Evolutionary conservation across 2,888 invertebrate genomes (phyloP), one percentile per base, ranked within the genome.

Genomic region (Nezara viridula): DNA sequence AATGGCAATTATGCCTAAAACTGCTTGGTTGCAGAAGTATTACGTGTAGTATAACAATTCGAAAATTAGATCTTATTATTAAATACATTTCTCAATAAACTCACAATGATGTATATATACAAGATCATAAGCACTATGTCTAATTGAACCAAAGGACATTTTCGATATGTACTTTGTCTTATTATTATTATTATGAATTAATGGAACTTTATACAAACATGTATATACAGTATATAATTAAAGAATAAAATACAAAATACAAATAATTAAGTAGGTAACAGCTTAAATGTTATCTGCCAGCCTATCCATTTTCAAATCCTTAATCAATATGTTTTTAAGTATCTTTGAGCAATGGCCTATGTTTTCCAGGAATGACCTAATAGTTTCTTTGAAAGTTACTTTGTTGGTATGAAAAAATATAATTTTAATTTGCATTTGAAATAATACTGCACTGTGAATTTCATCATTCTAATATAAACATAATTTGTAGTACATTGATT

Each of bases 1-100:
- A 73, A 73, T 73, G 66, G 32, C 66, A 73, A 73, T 73, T 37
- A 73, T 73, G 66, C 66, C 66, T 73, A 37, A 66, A 73, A 32
- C 60, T 27, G 27, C 27, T 60, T 10, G 1, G 32, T 32, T 32
- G 27, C 60, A 32, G 27, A 60, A 60, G 14, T 60, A 27, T 32
- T 32, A 60, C 24, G 9, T 73, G 37, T 73, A 37, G 21, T 14
- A 19, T 73, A 73, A 19, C 66, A 73, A 37, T 73, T 73, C 37
- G 19, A 73, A 73, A 73, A 19, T 73, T 73, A 73, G 37, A 32
- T 73, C 66, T 73, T 73, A 73, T 73, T 21, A 73, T 73, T 73
- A 73, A 73, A 73, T 73, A 73, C 21, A 73, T 73, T 73, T 19
- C 37, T 73, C 19, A 73, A 73, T 73, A 32, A 73, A 73, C 37